phyloP scores from a whole-genome alignment of 1,140 invertebrate genomes.

The Matsumurasca onukii region DNA sequence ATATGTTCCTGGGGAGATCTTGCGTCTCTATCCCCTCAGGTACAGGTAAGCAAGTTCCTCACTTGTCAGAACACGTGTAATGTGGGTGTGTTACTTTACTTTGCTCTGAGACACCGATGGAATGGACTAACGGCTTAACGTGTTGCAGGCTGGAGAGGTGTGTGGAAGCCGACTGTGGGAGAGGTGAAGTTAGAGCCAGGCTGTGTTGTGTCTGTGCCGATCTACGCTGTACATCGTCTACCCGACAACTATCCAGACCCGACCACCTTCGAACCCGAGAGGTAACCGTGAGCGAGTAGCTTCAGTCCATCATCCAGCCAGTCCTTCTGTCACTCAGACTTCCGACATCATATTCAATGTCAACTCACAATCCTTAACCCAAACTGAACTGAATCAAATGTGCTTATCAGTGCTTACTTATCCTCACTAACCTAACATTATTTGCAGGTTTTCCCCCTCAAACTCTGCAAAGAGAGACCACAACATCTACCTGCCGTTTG shows the following conservation, averaged over 20 bases:
- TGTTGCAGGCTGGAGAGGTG: conserved; percentile 27
- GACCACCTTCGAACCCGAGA: conserved; percentile 30
- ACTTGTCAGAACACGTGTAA: too few relatives aligned
- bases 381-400: too few relatives aligned
- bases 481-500: conserved; percentile 32
- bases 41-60: conserved; percentile 29
- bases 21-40: conserved; percentile 30
- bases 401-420: too few relatives aligned
- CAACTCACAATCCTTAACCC: too few relatives aligned
- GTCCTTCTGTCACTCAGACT: too few relatives aligned
- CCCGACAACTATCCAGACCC: conserved; percentile 29
- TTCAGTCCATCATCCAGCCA: too few relatives aligned
- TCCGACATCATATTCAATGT: too few relatives aligned
- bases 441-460: conserved; percentile 22
- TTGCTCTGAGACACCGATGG: not conserved
- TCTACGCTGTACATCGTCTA: conserved; percentile 25
- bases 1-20: conserved; percentile 34
- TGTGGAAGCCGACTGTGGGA: conserved; percentile 8
- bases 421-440: too few relatives aligned
- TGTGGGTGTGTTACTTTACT: not conserved
- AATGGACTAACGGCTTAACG: not conserved
- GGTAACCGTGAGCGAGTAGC: too few relatives aligned
- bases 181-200: conserved; percentile 22
- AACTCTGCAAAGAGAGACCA: conserved; percentile 26
- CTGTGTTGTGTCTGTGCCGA: conserved; percentile 24